phyloP scores from a whole-genome alignment of 2,113 vertebrate species.

The Lycaon pictus region DNA sequence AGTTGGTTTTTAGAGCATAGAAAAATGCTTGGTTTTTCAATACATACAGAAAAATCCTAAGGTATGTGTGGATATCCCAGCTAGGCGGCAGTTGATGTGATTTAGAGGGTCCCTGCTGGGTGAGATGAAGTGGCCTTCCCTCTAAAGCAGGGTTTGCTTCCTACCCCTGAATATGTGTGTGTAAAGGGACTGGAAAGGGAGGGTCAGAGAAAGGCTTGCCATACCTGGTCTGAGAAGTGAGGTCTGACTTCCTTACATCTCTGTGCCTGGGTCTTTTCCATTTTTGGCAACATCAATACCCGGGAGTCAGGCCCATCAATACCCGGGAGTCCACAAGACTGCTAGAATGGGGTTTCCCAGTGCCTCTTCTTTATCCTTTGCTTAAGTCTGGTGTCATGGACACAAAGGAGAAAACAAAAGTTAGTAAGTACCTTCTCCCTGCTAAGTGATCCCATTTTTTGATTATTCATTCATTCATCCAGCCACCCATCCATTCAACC shows the following conservation, averaged over 20 bases:
- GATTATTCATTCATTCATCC: not conserved
- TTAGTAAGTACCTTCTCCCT: not conserved
- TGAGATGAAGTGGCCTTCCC: not conserved
- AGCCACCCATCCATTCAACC: not conserved
- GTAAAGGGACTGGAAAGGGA: too few relatives aligned
- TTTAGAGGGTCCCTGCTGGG: not conserved
- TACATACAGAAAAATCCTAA: not conserved
- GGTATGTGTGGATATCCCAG: accelerated
- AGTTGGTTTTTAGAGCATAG: not conserved
- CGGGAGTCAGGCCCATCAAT: too few relatives aligned
- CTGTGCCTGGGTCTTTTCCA: not conserved
- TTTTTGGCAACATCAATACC: not conserved
- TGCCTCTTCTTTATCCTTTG: not conserved
- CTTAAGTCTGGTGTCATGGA: not conserved
- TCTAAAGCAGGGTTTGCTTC: not conserved
- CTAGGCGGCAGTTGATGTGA: not conserved
- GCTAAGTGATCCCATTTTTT: not conserved
- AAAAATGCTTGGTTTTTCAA: not conserved
- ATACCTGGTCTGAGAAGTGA: not conserved
- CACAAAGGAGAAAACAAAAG: not conserved
- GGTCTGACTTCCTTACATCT: accelerated
- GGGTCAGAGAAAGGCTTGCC: not conserved
- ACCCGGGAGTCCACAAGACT: not conserved
- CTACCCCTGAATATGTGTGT: not conserved
- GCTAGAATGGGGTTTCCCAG: not conserved